These are phyloP conservation scores for Chlamydotis undulata DNA, from an alignment of 2,113 vertebrate genomes.

Conservation along the genomic window DNA sequence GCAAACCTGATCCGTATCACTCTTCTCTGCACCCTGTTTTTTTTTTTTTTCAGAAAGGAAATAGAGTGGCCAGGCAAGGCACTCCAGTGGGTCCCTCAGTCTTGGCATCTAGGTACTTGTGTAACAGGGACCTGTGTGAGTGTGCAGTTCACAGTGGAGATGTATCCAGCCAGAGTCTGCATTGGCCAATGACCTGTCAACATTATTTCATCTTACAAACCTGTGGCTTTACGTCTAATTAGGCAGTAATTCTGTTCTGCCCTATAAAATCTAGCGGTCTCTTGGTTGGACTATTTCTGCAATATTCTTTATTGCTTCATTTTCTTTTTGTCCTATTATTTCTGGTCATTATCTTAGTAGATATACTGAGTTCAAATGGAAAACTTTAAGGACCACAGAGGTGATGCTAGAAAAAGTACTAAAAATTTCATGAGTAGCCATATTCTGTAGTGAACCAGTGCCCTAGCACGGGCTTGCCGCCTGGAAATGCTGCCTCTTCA, in stretches of 20 bases:
- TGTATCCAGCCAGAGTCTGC: neutral
- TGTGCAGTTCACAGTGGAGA: neutral
- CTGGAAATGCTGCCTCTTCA: conserved; percentile 12
- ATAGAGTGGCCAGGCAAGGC: neutral
- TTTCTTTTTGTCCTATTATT: neutral
- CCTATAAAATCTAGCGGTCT: neutral
- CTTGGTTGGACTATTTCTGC: neutral
- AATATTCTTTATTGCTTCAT: neutral
- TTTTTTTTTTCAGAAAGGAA: neutral
- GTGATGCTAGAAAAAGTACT: neutral
- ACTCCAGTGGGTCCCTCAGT: neutral
- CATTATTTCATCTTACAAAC: neutral
- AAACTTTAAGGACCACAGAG: neutral
- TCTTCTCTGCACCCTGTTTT: neutral
- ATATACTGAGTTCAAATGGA: neutral
- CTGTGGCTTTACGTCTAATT: neutral
- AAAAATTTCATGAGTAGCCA: neutral
- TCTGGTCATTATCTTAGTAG: neutral
- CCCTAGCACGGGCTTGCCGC: neutral
- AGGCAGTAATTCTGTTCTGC: neutral
- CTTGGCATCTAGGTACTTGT: neutral
- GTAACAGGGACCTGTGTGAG: neutral
- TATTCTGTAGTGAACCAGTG: neutral
- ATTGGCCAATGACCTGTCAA: neutral
- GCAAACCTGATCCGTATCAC: neutral